These are phyloP conservation scores for Arrhamphus sclerolepis DNA, from an alignment of 2,797 vertebrate species.

Conservation along the genomic window DNA sequence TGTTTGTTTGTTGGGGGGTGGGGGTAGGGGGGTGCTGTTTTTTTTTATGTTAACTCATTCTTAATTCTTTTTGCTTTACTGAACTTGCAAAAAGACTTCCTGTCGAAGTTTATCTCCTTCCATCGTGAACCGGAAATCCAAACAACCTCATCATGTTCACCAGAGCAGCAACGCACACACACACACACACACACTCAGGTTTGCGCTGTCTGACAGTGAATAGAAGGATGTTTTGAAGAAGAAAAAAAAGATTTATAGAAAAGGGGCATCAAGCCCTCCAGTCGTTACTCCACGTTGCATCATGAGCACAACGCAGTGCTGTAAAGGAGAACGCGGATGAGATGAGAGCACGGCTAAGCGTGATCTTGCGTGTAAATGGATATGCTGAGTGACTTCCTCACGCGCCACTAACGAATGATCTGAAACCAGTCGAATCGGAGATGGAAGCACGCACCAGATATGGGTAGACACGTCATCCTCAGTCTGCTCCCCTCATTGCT, in stretches of 20 bases:
- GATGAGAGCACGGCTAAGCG: constrained; percentile 24
- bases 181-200: constrained; percentile 1
- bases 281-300: constrained; percentile 71
- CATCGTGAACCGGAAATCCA: constrained; percentile 4
- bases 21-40: no score
- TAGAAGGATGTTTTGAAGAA: constrained; percentile 43
- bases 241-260: constrained; percentile 43
- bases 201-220: constrained; percentile 17
- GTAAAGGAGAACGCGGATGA: constrained; percentile 17
- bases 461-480: constrained; percentile 31
- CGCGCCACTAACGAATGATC: constrained; percentile 45
- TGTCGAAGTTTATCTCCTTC: neutral
- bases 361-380: constrained; percentile 51
- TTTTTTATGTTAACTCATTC: neutral
- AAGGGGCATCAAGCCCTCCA: constrained; percentile 41
- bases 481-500: neutral
- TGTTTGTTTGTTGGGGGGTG: no score
- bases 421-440: constrained; percentile 24
- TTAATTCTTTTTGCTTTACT: neutral
- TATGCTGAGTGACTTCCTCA: constrained; percentile 51
- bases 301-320: constrained; percentile 57
- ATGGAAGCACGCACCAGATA: constrained; percentile 12
- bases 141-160: neutral
- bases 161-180: neutral
- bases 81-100: constrained; percentile 22